Conservation (phyloP, 2,888 invertebrate genomes). For the Zygothrica quintamaculata region DNA sequence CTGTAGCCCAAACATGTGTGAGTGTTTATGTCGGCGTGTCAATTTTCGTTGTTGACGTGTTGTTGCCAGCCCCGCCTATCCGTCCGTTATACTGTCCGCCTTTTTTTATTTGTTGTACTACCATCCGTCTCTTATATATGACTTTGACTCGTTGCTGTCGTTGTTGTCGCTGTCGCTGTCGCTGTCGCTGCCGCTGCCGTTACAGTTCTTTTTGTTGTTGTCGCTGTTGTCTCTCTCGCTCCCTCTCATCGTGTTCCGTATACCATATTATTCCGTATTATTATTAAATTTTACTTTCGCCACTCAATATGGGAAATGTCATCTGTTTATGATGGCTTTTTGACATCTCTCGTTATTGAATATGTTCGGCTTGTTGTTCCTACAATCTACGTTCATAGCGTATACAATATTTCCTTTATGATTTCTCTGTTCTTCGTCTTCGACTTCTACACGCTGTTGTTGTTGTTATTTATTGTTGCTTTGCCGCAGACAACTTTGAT, state of each 20-base stretch:
- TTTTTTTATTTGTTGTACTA: too few relatives aligned
- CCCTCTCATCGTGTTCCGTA: slow-evolving; percentile 9
- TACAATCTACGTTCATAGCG: slow-evolving; percentile 15
- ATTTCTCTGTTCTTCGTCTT: slow-evolving; percentile 35
- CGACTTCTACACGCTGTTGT: slow-evolving; percentile 10
- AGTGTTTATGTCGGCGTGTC: slow-evolving; percentile 82
- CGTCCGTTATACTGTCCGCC: slow-evolving; percentile 24
- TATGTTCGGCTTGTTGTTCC: slow-evolving; percentile 56
- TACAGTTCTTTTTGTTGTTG: slow-evolving; percentile 15
- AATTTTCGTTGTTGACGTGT: slow-evolving; percentile 80
- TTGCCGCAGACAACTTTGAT: slow-evolving; percentile 68
- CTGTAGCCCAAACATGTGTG: slow-evolving; percentile 69
- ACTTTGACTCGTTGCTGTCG: slow-evolving; percentile 48
- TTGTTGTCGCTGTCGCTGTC: slow-evolving; percentile 6
- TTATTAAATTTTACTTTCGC: slow-evolving; percentile 82
- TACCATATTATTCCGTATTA: slow-evolving; percentile 61
- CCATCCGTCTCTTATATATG: slow-evolving; percentile 34
- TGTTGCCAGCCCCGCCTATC: slow-evolving; percentile 64
- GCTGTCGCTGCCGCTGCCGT: neutral
- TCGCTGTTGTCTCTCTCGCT: neutral
- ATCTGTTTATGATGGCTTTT: slow-evolving; percentile 84
- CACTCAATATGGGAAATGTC: slow-evolving; percentile 83
- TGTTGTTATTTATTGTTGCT: slow-evolving; percentile 20
- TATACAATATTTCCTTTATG: slow-evolving; percentile 49
- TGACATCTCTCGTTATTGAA: slow-evolving; percentile 80